A percentile compares a stretch with the other conserved stretches of the same genome.
Conservation (phyloP, 2,888 invertebrate genomes). For the Drosophila borealis region DNA sequence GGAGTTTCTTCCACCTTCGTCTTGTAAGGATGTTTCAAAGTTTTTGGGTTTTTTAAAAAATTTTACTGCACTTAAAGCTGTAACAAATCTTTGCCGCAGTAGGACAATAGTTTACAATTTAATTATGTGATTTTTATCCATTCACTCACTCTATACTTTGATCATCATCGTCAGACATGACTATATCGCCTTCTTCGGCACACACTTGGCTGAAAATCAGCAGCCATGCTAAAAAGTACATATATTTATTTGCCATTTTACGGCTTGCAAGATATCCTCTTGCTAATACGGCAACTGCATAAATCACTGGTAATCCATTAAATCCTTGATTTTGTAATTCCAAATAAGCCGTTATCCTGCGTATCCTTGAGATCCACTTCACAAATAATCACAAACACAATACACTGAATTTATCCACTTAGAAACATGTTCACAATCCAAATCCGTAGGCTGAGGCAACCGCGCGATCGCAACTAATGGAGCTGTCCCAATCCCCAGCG, state of each 20-base stretch:
- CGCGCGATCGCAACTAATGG: slow-evolving; percentile 59
- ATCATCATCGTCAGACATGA: slow-evolving; percentile 67
- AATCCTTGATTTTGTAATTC: slow-evolving; percentile 11
- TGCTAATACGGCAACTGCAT: slow-evolving; percentile 12
- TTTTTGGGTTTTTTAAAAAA: background rate
- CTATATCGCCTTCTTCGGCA: slow-evolving; percentile 64
- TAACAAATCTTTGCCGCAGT: background rate
- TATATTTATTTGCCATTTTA: slow-evolving; percentile 49
- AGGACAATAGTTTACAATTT: no score
- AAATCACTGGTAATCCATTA: slow-evolving; percentile 50
- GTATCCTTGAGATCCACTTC: slow-evolving; percentile 28
- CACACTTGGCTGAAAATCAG: slow-evolving; percentile 34
- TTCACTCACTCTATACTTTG: slow-evolving; percentile 62
- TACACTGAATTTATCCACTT: slow-evolving; percentile 22
- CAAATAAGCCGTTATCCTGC: slow-evolving; percentile 28
- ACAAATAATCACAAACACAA: slow-evolving; percentile 14
- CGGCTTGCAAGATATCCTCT: slow-evolving; percentile 18
- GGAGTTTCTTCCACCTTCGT: no score
- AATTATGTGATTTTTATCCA: no score
- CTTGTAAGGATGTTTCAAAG: no score
- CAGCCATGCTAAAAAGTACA: slow-evolving; percentile 42
- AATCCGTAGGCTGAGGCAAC: slow-evolving; percentile 27
- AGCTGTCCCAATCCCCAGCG: background rate
- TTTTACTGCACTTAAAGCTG: background rate
- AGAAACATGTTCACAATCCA: slow-evolving; percentile 26